Evolutionary conservation across 2,888 invertebrate genomes (phyloP), one percentile per base, ranked within the genome.

Genomic region (Rhamphomyia laevipes): DNA sequence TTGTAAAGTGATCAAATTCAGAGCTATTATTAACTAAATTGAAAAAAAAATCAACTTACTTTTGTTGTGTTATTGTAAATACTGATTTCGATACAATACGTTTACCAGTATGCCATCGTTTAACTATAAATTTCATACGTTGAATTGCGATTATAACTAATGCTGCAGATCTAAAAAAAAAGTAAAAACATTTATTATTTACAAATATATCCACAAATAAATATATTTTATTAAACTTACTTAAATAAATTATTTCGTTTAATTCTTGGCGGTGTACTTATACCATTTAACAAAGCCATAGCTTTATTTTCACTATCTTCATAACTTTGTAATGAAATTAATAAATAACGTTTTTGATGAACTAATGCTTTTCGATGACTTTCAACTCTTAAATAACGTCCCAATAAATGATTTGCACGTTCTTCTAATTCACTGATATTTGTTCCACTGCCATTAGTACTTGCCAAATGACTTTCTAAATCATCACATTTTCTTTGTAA

Each of bases 271-370:
- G 58, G 54, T 17, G 44, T 30, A 53, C 47, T 49, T 5, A 56
- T 59, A 3, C 55, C 59, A 49, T 58, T 57, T 6, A 62, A 51
- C 18, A 61, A 57, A 1, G 55, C 56, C 52, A 68, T 50, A 0
- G 67, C 62, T 49, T 63, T 59, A 18, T 63, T 61, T 52, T 70
- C 68, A 46, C 61, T 68, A 27, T 66, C 65, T 55, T 70, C 68
- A 55, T 71, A 71, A 12, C 64, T 64, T 44, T 78, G 58, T 65
- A 75, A 56, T 60, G 86, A 77, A 15, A 84, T 76, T 54, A 87
- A 76, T 47, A 95, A 71, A 67, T 92, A 94, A 17, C 84, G 78
- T 71, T 95, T 95, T 73, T 95, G 95, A 77, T 86, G 93, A 46
- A 86, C 79, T 47, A 95, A 73, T 13, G 92, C 87, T 66, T 91